These are phyloP conservation scores for Chlorocebus sabaeus DNA, from an alignment of 2,113 vertebrate genomes.

Conservation along the genomic window DNA sequence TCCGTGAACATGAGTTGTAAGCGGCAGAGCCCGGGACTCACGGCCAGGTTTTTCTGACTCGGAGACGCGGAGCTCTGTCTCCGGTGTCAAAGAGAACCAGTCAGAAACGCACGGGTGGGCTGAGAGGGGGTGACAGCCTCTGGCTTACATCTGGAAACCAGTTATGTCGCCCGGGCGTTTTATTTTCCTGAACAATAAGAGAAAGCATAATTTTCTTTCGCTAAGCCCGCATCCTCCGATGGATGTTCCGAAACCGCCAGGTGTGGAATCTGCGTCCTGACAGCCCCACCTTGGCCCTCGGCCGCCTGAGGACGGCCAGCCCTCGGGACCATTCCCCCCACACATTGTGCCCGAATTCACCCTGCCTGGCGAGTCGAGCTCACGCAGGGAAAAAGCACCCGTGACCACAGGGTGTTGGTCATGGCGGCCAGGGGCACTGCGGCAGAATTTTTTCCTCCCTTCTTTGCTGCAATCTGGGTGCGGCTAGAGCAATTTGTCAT, in stretches of 20 bases:
- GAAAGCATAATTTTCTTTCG: neutral
- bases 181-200: neutral
- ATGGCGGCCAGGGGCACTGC: conserved; percentile 77
- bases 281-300: neutral
- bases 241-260: neutral
- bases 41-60: neutral
- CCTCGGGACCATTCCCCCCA: neutral
- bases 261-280: neutral
- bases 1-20: neutral
- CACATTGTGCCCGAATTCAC: neutral
- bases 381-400: neutral
- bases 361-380: neutral
- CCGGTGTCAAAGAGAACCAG: neutral
- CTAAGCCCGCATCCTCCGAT: neutral
- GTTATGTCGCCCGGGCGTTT: neutral
- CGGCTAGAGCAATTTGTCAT: conserved; percentile 79
- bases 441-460: conserved; percentile 75
- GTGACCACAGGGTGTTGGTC: conserved; percentile 72
- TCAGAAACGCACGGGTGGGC: conserved; percentile 17
- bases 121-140: neutral
- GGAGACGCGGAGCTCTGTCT: neutral
- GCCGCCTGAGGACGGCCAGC: neutral
- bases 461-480: conserved; percentile 79
- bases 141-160: neutral
- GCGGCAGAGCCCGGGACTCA: neutral